These are phyloP conservation scores for Temnothorax longispinosus DNA, from an alignment of 1,140 invertebrate species.

Conservation along the genomic window DNA sequence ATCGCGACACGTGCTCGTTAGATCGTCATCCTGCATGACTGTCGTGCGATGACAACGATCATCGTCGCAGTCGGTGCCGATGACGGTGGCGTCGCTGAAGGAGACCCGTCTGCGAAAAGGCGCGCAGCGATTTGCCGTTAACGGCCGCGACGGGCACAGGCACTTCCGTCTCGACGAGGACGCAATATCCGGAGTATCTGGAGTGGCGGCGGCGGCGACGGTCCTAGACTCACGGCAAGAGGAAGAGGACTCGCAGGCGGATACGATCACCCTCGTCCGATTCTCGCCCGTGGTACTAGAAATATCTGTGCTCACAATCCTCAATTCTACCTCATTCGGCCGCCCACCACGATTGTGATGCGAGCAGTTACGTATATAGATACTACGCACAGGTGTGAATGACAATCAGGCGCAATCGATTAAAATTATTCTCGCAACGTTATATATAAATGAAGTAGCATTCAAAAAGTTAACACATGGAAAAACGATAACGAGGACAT, in stretches of 20 bases:
- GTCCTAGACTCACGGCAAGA: constrained; percentile 12
- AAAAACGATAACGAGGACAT: not conserved
- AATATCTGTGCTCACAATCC: constrained; percentile 71
- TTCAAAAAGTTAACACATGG: not conserved
- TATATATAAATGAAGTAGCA: not conserved
- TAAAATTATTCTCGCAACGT: constrained; percentile 22
- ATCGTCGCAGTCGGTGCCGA: constrained; percentile 46
- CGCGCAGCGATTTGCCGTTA: constrained; percentile 68
- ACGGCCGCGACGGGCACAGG: constrained; percentile 68
- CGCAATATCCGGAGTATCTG: not conserved
- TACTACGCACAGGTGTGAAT: constrained; percentile 42
- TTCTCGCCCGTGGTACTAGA: constrained; percentile 66
- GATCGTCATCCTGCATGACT: constrained; percentile 59
- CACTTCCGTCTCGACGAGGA: constrained; percentile 67
- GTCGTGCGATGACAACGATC: constrained; percentile 46
- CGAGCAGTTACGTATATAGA: constrained; percentile 49
- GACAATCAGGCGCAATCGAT: not conserved
- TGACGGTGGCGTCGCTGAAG: constrained; percentile 66
- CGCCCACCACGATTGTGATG: constrained; percentile 25
- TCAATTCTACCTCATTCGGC: constrained; percentile 50
- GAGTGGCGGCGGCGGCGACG: not conserved
- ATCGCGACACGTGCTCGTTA: constrained; percentile 6
- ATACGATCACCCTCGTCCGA: constrained; percentile 38
- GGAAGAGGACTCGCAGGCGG: constrained; percentile 40
- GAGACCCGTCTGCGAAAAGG: constrained; percentile 75